These are phyloP conservation scores for Caracal caracal DNA, from an alignment of 2,113 vertebrate genomes.

Conservation along the genomic window DNA sequence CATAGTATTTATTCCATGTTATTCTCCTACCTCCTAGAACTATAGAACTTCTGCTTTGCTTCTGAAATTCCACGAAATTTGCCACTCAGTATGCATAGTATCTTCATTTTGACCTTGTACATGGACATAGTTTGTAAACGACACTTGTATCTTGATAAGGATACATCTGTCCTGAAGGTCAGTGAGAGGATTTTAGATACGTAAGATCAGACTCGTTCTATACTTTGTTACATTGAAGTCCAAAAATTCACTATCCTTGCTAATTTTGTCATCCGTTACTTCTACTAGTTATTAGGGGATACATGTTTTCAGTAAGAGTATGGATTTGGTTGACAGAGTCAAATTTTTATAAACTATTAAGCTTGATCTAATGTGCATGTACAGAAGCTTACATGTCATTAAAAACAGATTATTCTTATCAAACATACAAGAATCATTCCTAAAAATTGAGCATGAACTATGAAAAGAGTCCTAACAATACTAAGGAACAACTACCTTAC, in stretches of 20 bases:
- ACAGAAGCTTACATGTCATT: not conserved
- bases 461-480: not conserved
- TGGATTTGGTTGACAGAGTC: not conserved
- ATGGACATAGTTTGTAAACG: not conserved
- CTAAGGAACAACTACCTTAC: not conserved
- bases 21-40: not conserved
- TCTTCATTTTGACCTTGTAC: not conserved
- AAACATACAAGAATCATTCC: not conserved
- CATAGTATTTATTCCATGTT: not conserved
- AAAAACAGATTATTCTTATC: not conserved
- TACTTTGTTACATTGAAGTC: not conserved
- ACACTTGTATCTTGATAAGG: not conserved
- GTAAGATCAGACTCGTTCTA: not conserved
- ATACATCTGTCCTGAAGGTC: not conserved
- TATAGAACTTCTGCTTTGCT: not conserved
- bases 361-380: not conserved
- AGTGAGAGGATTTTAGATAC: not conserved
- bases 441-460: slow-evolving; percentile 10
- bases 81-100: not conserved
- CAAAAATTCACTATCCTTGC: not conserved
- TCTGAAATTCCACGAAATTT: not conserved
- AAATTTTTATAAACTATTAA: slow-evolving; percentile 12
- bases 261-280: not conserved
- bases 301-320: not conserved
- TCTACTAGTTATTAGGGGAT: not conserved